A percentile compares a stretch with the other conserved stretches of the same genome.
Evolutionary conservation across 2,113 vertebrate genomes (phyloP).

Genomic region (Microtus montanus): DNA sequence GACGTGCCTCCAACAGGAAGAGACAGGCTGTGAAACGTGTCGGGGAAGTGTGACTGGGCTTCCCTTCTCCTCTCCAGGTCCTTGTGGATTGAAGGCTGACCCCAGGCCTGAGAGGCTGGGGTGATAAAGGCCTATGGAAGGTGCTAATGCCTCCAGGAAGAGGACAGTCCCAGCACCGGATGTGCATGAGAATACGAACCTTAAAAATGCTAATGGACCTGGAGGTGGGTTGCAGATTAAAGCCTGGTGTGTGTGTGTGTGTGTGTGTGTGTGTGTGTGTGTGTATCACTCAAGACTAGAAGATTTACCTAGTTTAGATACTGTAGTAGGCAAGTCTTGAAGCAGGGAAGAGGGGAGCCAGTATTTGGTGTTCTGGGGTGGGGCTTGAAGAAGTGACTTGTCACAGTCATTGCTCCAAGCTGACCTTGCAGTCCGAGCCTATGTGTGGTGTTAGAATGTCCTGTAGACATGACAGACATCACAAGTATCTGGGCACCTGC

Average conservation of each 20-base stretch:
- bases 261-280: neutral
- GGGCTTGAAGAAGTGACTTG: neutral
- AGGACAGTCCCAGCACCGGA: conserved; percentile 64
- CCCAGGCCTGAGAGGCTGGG: conserved; percentile 26
- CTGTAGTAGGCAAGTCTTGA: neutral
- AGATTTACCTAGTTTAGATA: neutral
- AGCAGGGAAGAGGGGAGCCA: neutral
- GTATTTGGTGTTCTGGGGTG: neutral
- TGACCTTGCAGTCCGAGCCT: neutral
- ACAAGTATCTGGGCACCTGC: neutral
- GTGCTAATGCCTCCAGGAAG: conserved; percentile 76
- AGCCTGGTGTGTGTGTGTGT: neutral
- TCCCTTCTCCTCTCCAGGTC: conserved; percentile 25
- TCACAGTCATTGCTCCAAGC: neutral
- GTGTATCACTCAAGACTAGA: neutral
- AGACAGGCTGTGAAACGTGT: conserved; percentile 44
- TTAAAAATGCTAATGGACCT: conserved; percentile 71
- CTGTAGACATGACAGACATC: neutral
- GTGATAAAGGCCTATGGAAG: conserved; percentile 70
- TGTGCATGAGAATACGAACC: conserved; percentile 42
- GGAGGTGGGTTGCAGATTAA: neutral
- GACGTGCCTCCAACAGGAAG: conserved; percentile 59
- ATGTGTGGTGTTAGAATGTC: neutral
- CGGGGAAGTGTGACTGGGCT: conserved; percentile 49
- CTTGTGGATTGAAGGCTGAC: conserved; percentile 74